Evolutionary conservation across 2,113 vertebrate species (phyloP).

Genomic region (Pseudonaja textilis): DNA sequence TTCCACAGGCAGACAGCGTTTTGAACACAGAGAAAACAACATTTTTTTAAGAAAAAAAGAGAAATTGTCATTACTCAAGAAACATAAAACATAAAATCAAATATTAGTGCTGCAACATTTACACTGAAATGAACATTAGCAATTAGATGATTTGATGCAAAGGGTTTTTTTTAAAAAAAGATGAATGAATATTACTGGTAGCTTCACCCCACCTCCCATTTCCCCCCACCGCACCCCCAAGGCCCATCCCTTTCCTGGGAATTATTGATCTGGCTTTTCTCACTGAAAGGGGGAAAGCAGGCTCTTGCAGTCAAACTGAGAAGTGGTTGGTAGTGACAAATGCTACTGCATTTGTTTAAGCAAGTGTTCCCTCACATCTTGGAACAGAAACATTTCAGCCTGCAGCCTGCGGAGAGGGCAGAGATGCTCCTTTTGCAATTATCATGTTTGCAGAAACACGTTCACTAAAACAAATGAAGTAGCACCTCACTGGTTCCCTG

Average conservation of each 20-base stretch:
- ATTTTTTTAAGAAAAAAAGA: neutral
- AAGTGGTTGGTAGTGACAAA: constrained; percentile 48
- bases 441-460: constrained; percentile 38
- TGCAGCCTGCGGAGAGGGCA: constrained; percentile 42
- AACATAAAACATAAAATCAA: constrained; percentile 59
- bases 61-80: constrained; percentile 39
- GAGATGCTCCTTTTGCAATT: constrained; percentile 43
- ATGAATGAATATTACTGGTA: neutral
- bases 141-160: constrained; percentile 63
- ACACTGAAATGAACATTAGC: constrained; percentile 58
- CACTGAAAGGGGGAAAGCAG: constrained; percentile 44
- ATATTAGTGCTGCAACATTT: constrained; percentile 52
- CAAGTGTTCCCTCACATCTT: constrained; percentile 38
- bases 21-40: constrained; percentile 61
- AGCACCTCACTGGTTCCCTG: constrained; percentile 36
- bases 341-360: constrained; percentile 57
- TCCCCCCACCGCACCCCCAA: no score
- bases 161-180: constrained; percentile 39
- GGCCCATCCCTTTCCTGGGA: constrained; percentile 20
- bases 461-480: constrained; percentile 9
- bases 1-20: constrained; percentile 62
- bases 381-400: constrained; percentile 41
- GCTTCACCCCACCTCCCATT: constrained; percentile 20
- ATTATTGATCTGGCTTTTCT: constrained; percentile 61
- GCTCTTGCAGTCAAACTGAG: constrained; percentile 57